Base-by-base conservation (phyloP, 1,140 invertebrate species). In the Helicoverpa zea region DNA sequence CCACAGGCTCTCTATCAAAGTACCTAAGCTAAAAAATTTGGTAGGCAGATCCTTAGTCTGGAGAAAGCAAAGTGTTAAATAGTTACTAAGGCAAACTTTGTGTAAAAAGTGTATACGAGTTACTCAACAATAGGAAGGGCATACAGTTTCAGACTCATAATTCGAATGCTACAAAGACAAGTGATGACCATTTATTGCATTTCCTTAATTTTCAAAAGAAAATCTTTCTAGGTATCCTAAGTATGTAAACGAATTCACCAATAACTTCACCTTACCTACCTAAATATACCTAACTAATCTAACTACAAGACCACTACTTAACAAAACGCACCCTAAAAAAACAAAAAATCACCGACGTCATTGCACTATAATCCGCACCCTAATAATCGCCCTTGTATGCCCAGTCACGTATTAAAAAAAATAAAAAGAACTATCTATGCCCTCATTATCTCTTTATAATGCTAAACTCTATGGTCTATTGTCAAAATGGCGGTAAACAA, bases 401-500 rank as follows among this genome's bases (percentile, higher is more conserved):
- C 80, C 81, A 83, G 86, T 90, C 89, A 91, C 86, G 87, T 85
- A 85, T 74, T 74, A 58, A 58, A 56, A 68, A 72, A 76, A 74
- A 83, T 74, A 82, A 83, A 82, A 70, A 81, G 23, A 23, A 23
- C 51, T 81, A 63, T 83, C 84, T 83, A 85, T 83, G 84, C 58
- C 83, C 75, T 87, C 83, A 86, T 89, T 88, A 87, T 89, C 84
- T 84, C 74, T 84, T 84, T 85, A 84, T 84, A 83, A 88, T 86
- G 82, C 73, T 85, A 84, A 83, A 75, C 76, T 23, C 23, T 76
- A 79, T 78, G 78, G 76, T 29, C 82, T 81, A 85, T 89, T 90
- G 86, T 88, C 51, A 63, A 29, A 49, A 75, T 70, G 78, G 84
- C 84, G 87, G 89, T 91, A 90, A 91, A 90, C 88, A 91, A 90